Conservation (phyloP, 2,797 vertebrate species). For the Helostoma temminkii region DNA sequence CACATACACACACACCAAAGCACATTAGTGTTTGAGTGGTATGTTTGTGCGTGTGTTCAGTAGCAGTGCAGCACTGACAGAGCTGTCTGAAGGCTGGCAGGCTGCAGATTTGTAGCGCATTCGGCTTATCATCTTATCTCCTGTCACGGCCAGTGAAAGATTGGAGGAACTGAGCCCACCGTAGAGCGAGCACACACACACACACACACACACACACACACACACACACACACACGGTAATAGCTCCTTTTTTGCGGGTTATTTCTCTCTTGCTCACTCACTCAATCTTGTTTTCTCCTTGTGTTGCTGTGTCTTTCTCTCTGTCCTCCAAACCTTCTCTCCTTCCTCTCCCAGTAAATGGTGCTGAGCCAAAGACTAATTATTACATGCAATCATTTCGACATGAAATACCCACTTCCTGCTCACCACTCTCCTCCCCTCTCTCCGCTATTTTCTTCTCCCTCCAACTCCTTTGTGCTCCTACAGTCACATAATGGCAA, state of each 20-base stretch:
- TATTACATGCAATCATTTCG: conserved; percentile 81
- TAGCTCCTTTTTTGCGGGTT: conserved; percentile 21
- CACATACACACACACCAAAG: conserved; percentile 26
- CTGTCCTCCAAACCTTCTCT: conserved; percentile 39
- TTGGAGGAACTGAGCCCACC: conserved; percentile 65
- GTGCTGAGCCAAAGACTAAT: conserved; percentile 78
- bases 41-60: conserved; percentile 39
- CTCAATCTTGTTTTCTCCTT: conserved; percentile 53
- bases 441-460: conserved; percentile 35
- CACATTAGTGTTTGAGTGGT: conserved; percentile 30
- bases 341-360: conserved; percentile 65
- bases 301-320: conserved; percentile 32
- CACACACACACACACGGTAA: conserved; percentile 20
- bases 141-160: conserved; percentile 81
- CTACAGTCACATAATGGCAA: conserved; percentile 57
- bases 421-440: conserved; percentile 51
- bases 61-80: conserved; percentile 68
- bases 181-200: conserved; percentile 10
- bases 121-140: conserved; percentile 84
- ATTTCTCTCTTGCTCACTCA: conserved; percentile 32
- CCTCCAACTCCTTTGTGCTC: conserved; percentile 60
- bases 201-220: conserved; percentile 29
- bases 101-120: conserved; percentile 79
- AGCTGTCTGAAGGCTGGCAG: conserved; percentile 78
- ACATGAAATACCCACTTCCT: conserved; percentile 76